Evolutionary conservation across 2,113 vertebrate genomes (phyloP), one percentile per base, ranked within the genome.

Genomic region (Eleginops maclovinus): DNA sequence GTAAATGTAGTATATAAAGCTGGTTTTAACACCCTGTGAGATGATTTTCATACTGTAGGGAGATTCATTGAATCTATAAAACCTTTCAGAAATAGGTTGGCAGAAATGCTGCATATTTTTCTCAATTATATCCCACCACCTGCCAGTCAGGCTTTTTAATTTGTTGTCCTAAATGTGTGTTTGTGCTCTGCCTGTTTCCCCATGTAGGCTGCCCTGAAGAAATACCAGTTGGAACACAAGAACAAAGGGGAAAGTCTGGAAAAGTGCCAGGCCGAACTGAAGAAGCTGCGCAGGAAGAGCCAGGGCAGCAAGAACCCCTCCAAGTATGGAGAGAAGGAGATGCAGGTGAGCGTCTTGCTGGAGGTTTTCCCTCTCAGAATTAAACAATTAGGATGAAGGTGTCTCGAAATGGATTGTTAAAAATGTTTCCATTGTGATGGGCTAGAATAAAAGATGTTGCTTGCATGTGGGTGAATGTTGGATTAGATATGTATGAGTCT

Each of bases 261-360:
- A 91, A 99, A 99, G 90, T 98, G 97, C 89, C 97, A 99, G 92
- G 95, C 87, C 0, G 98, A 99, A 90, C 95, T 99, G 91, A 99
- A 99, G 94, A 99, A 99, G 24, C 96, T 99, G 1, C 95, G 98
- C 51, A 96, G 98, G 93, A 99, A 99, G 95, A 99, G 98, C 93
- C 98, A 99, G 74, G 97, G 97, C 73, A 99, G 97, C 94, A 99
- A 98, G 92, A 99, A 99, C 90, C 98, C 98, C 0, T 96, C 98
- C 89, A 99, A 99, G 61, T 99, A 99, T 66, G 97, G 97, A 0
- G 98, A 99, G 87, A 99, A 99, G 94, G 98, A 99, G 89, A 95
- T 99, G 93, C 98, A 99, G 98, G 98, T 99, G 86, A 92, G 94
- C 19, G 9, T 21, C 36, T 21, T 21, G 24, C 16, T 17, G 53